phyloP scores from a whole-genome alignment of 2,797 vertebrate species.

The Siniperca obscura region DNA sequence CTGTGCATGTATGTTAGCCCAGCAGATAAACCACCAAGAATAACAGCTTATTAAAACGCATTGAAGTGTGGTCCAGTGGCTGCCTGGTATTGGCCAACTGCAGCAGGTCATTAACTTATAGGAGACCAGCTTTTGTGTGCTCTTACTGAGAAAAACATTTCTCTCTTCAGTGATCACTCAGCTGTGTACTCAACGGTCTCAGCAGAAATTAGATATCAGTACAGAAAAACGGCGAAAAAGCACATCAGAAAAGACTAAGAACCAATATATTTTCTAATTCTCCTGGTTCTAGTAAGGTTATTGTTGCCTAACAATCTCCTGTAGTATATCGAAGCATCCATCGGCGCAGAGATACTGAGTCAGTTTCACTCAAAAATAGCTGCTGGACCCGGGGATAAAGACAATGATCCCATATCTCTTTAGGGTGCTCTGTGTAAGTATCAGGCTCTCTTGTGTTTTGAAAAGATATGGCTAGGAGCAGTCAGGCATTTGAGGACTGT shows the following conservation, averaged over 20 bases:
- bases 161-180: constrained; percentile 44
- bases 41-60: constrained; percentile 29
- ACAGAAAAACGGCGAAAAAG: constrained; percentile 17
- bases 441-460: constrained; percentile 55
- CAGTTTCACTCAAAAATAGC: constrained; percentile 51
- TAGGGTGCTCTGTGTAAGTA: constrained; percentile 44
- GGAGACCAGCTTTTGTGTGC: constrained; percentile 1
- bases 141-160: constrained; percentile 10
- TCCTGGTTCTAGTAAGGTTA: constrained; percentile 29
- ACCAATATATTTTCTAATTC: constrained; percentile 34
- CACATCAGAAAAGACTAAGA: constrained; percentile 28
- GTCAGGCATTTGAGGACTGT: constrained; percentile 55
- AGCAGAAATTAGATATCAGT: constrained; percentile 25
- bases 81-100: constrained; percentile 4
- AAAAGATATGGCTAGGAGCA: constrained; percentile 56
- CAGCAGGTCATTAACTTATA: constrained; percentile 33
- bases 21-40: not conserved
- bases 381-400: constrained; percentile 54
- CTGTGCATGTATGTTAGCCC: not conserved
- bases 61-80: constrained; percentile 7
- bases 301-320: constrained; percentile 37
- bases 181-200: constrained; percentile 23
- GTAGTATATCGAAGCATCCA: constrained; percentile 38
- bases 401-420: constrained; percentile 64
- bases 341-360: constrained; percentile 40